A percentile compares a stretch with the other conserved stretches of the same genome.
Conservation (phyloP, 2,113 vertebrate genomes). For the Columba janthina region DNA sequence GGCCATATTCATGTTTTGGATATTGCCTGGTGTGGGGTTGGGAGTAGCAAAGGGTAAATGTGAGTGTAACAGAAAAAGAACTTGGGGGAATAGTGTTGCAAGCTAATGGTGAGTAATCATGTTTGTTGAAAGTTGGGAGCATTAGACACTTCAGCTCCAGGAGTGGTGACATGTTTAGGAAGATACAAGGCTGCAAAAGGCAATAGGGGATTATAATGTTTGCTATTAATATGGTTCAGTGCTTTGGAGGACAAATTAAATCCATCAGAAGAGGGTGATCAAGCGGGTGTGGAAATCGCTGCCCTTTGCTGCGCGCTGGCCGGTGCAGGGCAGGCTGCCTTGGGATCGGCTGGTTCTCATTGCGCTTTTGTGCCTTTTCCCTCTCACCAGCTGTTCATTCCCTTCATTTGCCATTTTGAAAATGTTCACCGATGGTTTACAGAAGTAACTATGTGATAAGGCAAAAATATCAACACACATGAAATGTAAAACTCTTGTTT, state of each 20-base stretch:
- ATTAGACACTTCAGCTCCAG: background rate
- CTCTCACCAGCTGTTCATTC: background rate
- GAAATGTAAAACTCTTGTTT: background rate
- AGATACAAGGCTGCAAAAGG: background rate
- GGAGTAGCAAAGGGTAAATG: background rate
- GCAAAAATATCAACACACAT: background rate
- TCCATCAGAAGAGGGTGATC: background rate
- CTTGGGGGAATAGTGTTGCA: background rate
- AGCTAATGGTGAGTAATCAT: background rate
- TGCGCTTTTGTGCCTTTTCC: background rate
- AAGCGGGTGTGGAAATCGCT: background rate
- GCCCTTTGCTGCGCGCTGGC: background rate
- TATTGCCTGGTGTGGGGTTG: accelerated
- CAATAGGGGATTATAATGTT: conserved; percentile 12
- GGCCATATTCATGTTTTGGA: background rate
- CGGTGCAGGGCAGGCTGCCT: background rate
- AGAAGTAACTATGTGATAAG: background rate
- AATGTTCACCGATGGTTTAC: background rate
- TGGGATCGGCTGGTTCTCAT: background rate
- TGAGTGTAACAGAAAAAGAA: background rate
- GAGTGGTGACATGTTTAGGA: conserved; percentile 45
- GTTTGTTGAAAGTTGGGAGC: background rate
- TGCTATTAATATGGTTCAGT: background rate
- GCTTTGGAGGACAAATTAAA: background rate
- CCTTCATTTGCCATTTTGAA: background rate